Conservation (phyloP, 2,113 vertebrate genomes). For the Parotia lawesii region DNA sequence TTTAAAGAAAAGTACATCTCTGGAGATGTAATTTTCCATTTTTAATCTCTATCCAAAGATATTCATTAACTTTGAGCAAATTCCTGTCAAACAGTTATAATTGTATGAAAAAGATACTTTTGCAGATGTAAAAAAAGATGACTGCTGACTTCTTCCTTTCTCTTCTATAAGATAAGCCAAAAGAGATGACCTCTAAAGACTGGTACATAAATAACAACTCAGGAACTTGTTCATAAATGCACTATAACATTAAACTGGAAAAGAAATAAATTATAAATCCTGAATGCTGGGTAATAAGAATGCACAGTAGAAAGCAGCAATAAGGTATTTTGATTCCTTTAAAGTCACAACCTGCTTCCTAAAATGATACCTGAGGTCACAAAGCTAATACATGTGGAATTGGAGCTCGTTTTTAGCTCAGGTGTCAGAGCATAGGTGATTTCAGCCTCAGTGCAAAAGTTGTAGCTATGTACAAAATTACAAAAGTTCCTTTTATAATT, state of each 20-base stretch:
- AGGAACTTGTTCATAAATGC: constrained; percentile 7
- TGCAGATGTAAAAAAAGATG: constrained; percentile 41
- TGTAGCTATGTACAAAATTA: background rate
- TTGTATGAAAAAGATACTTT: constrained; percentile 62
- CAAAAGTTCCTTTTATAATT: background rate
- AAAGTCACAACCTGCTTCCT: background rate
- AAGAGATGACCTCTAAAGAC: constrained; percentile 5
- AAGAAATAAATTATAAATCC: background rate
- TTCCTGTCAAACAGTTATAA: constrained; percentile 64
- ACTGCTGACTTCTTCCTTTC: constrained; percentile 28
- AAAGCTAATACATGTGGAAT: background rate
- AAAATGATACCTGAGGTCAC: background rate
- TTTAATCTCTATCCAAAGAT: constrained; percentile 62
- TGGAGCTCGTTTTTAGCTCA: background rate
- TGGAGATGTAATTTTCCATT: constrained; percentile 68
- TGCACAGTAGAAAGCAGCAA: background rate
- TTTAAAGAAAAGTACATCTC: constrained; percentile 69
- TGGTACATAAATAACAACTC: background rate
- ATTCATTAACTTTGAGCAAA: constrained; percentile 63
- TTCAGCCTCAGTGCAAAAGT: background rate
- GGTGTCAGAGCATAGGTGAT: background rate
- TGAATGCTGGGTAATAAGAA: background rate
- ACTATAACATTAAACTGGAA: background rate
- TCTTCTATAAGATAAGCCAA: constrained; percentile 44
- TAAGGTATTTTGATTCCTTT: background rate